phyloP scores from a whole-genome alignment of 2,888 invertebrate genomes.

The Tubiluchus corallicola region DNA sequence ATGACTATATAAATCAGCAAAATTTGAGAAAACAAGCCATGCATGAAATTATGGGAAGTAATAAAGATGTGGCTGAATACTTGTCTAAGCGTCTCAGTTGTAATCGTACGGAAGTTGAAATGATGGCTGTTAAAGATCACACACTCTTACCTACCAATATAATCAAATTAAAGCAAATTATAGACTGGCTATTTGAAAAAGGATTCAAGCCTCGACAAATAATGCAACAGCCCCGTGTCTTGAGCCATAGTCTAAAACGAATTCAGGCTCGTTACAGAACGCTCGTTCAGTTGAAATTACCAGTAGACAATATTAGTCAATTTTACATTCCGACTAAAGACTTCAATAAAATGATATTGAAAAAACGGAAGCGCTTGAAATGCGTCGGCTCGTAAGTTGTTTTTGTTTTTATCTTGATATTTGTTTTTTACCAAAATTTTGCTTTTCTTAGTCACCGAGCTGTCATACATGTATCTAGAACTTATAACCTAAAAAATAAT shows the following conservation, averaged over 20 bases:
- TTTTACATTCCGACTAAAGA: background rate
- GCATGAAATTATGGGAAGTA: background rate
- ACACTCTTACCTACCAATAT: background rate
- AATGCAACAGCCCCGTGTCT: background rate
- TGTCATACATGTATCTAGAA: no score
- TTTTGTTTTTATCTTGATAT: no score
- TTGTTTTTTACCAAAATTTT: no score
- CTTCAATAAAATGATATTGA: no score
- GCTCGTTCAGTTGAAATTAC: background rate
- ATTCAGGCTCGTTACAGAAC: background rate
- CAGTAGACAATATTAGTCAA: background rate
- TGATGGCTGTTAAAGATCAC: background rate
- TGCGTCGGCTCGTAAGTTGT: no score
- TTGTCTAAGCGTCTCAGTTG: background rate
- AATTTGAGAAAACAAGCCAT: background rate
- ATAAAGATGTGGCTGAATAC: background rate
- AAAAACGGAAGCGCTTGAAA: no score
- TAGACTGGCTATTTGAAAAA: background rate
- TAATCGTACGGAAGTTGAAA: background rate
- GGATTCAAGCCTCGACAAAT: background rate
- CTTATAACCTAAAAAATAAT: no score
- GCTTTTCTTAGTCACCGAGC: no score
- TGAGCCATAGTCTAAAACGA: background rate
- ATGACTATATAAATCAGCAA: background rate
- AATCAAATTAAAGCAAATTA: background rate